Percentiles rank a stretch among this genome's conserved stretches.
These are phyloP conservation scores for Trochalopteron elliotii DNA, from an alignment of 2,113 vertebrate genomes.

Conservation along the genomic window DNA sequence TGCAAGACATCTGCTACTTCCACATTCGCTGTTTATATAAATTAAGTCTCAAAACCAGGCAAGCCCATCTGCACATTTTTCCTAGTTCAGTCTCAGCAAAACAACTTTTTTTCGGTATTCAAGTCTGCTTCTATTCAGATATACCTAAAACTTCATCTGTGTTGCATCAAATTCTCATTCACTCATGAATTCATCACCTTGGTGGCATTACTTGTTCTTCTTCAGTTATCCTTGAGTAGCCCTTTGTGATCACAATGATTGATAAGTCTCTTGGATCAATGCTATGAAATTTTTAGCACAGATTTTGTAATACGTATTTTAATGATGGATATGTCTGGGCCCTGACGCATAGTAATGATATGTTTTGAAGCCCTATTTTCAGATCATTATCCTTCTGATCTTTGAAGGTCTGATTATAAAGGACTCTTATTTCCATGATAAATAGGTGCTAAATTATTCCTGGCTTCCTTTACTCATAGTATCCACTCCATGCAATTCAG, in stretches of 20 bases:
- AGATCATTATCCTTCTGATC: constrained; percentile 51
- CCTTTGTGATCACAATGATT: constrained; percentile 48
- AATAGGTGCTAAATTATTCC: constrained; percentile 51
- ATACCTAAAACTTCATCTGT: neutral
- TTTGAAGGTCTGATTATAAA: constrained; percentile 58
- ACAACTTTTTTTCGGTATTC: neutral
- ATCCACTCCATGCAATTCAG: neutral
- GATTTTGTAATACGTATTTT: constrained; percentile 27
- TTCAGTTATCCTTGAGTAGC: constrained; percentile 27
- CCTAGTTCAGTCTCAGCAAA: neutral
- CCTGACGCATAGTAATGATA: constrained; percentile 3
- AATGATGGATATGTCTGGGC: constrained; percentile 33
- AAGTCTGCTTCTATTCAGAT: neutral
- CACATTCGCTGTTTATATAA: neutral
- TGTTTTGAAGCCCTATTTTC: constrained; percentile 48
- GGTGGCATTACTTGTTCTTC: neutral
- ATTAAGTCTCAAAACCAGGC: neutral
- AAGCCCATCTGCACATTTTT: neutral
- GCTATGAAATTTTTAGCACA: constrained; percentile 15
- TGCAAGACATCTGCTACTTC: neutral
- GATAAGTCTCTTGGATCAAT: constrained; percentile 52
- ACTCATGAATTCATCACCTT: constrained; percentile 13
- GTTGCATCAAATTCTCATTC: neutral
- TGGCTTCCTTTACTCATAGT: constrained; percentile 1
- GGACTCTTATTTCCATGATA: constrained; percentile 41